Conservation (phyloP, 2,888 invertebrate species). For the Amphipyra tragopoginis region DNA sequence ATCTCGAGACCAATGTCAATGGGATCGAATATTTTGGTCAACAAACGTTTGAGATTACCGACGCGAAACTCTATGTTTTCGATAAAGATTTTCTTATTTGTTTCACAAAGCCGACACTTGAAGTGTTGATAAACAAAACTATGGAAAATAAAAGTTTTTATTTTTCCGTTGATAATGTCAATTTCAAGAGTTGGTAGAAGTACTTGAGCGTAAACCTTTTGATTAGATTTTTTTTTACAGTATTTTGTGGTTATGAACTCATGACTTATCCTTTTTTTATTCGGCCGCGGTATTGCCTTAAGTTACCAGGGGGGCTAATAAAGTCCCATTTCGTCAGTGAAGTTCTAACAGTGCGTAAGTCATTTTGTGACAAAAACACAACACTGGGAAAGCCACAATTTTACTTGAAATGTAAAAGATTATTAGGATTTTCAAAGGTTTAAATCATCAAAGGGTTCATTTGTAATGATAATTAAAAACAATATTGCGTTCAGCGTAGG, state of each 20-base stretch:
- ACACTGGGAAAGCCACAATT: too few relatives aligned
- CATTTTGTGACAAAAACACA: too few relatives aligned
- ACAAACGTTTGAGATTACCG: constrained; percentile 34
- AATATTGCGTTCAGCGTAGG: too few relatives aligned
- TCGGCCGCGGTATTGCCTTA: too few relatives aligned
- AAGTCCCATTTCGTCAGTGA: too few relatives aligned
- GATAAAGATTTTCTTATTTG: constrained; percentile 26
- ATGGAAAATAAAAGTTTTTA: constrained; percentile 44
- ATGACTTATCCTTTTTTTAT: too few relatives aligned
- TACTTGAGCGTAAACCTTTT: constrained; percentile 15
- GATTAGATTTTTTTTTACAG: constrained; percentile 4
- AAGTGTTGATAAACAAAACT: constrained; percentile 40
- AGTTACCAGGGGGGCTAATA: too few relatives aligned
- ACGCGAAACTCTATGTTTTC: constrained; percentile 2
- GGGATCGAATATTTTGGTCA: constrained; percentile 38
- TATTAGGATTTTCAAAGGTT: too few relatives aligned
- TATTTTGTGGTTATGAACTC: not conserved
- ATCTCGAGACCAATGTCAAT: constrained; percentile 35
- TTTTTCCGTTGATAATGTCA: constrained; percentile 63
- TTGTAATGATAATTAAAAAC: too few relatives aligned
- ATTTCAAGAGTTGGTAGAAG: constrained; percentile 29
- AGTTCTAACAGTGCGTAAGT: too few relatives aligned
- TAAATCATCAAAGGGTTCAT: too few relatives aligned
- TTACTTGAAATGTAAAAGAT: too few relatives aligned
- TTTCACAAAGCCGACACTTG: constrained; percentile 39